Base-by-base conservation (phyloP, 1,140 invertebrate genomes). In the Heliothis virescens region DNA sequence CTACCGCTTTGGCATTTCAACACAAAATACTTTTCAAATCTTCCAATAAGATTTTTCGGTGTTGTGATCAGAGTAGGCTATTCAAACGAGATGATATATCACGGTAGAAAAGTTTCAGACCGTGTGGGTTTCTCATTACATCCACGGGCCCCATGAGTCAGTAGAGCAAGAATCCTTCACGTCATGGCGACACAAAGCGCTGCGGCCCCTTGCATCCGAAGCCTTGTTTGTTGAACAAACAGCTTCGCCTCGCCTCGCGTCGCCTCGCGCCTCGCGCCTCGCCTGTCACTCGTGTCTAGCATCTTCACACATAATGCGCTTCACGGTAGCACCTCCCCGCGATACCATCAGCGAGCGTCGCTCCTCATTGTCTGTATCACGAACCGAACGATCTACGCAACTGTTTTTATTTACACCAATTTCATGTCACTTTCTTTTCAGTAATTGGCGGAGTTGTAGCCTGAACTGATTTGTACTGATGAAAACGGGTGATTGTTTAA, bases 221-320 rank as follows among this genome's bases (percentile, higher is more conserved):
- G 57, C 50, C 57, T 55, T 82, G 81, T 82, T 82, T 82, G 69
- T 79, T 82, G 48, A 82, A 83, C 77, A 80, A 80, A 80, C 74
- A 83, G 75, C 34, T 18, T 34, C 74, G 60, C 65, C 53, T 41
- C 53, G 59, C n/a, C 59, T 11, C 15, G 62, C 18, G 13, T n/a
- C 60, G 52, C 57, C 52, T 21, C 69, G 48, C 41, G 9, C 12
- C 34, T 48, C 59, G 15, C 21, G 75, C 34, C 29, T 26, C 74
- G 59, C 65, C 63, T 41, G 41, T 69, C 75, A 29, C 75, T 77
- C 47, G 26, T 62, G 48, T 63, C 26, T 65, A 47, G 63, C 75
- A 26, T 67, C 21, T 71, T 48, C 53, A 78, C 75, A 48, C 29
- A 34, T 52, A 62, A 75, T 16, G 48, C 74, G 74, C 60, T 26